phyloP scores from a whole-genome alignment of 2,888 invertebrate species.

The Automeris io region DNA sequence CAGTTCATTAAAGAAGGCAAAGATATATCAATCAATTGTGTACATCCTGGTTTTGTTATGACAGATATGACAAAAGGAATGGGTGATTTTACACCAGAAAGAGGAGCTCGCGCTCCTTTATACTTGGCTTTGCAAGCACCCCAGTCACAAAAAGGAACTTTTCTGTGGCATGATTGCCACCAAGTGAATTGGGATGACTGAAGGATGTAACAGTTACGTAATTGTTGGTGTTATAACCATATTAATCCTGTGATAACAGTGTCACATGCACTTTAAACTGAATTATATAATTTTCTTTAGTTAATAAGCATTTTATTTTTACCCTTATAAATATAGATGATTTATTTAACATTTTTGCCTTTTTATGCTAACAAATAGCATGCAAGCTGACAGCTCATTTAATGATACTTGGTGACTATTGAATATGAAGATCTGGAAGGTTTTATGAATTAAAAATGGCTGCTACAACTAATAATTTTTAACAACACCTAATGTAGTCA shows the following conservation, averaged over 20 bases:
- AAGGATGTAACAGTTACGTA: conserved; percentile 35
- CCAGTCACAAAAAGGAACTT: conserved; percentile 61
- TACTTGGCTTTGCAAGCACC: conserved; percentile 66
- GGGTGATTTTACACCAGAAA: conserved; percentile 65
- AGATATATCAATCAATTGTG: conserved; percentile 66
- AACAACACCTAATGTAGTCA: too few relatives aligned
- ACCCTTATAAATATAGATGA: neutral
- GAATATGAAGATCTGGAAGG: too few relatives aligned
- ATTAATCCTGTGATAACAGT: conserved; percentile 70
- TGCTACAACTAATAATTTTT: too few relatives aligned
- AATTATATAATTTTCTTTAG: conserved; percentile 59
- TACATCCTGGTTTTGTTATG: conserved; percentile 70
- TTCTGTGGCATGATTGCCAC: conserved; percentile 70
- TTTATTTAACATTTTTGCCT: neutral
- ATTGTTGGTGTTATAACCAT: conserved; percentile 46
- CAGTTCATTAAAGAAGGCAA: conserved; percentile 67
- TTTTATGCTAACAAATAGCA: neutral
- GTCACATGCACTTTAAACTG: conserved; percentile 66
- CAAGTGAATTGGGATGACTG: conserved; percentile 73
- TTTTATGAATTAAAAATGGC: too few relatives aligned
- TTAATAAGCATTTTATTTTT: conserved; percentile 33
- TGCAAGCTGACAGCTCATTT: too few relatives aligned
- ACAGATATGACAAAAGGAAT: conserved; percentile 71
- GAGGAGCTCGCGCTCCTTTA: conserved; percentile 61
- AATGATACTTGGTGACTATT: too few relatives aligned